Percentiles rank a stretch among this genome's conserved stretches.
Evolutionary conservation across 2,888 invertebrate species (phyloP).

Genomic region (Acrobasis repandana): DNA sequence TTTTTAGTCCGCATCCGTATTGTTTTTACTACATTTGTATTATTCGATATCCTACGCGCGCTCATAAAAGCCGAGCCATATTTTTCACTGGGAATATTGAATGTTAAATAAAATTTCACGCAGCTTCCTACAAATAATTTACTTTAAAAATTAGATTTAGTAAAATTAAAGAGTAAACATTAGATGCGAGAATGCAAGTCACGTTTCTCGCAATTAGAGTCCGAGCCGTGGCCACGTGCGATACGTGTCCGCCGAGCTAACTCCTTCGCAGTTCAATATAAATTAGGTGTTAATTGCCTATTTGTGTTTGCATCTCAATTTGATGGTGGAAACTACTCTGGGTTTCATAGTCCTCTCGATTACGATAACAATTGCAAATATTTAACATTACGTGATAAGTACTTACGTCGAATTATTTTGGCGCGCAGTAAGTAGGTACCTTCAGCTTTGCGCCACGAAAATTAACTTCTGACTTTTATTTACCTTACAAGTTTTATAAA

Average conservation of each 20-base stretch:
- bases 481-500: too few species aligned
- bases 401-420: neutral
- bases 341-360: neutral
- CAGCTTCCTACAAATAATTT: neutral
- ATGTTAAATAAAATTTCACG: neutral
- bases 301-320: neutral
- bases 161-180: constrained; percentile 19
- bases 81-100: neutral
- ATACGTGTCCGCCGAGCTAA: constrained; percentile 12
- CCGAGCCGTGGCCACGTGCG: neutral
- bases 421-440: neutral
- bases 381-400: neutral
- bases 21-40: too few species aligned
- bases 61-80: neutral
- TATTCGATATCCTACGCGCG: too few species aligned
- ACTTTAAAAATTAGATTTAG: constrained; percentile 3
- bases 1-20: too few species aligned
- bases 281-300: constrained; percentile 16
- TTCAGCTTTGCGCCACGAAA: too few species aligned
- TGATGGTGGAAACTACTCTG: neutral
- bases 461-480: too few species aligned
- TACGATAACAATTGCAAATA: neutral
- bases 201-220: constrained; percentile 16
- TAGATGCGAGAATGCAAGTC: constrained; percentile 6
- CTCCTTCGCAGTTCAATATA: constrained; percentile 11